Evolutionary conservation across 2,888 invertebrate species (phyloP).

Genomic region (Cerastis rubricosa): DNA sequence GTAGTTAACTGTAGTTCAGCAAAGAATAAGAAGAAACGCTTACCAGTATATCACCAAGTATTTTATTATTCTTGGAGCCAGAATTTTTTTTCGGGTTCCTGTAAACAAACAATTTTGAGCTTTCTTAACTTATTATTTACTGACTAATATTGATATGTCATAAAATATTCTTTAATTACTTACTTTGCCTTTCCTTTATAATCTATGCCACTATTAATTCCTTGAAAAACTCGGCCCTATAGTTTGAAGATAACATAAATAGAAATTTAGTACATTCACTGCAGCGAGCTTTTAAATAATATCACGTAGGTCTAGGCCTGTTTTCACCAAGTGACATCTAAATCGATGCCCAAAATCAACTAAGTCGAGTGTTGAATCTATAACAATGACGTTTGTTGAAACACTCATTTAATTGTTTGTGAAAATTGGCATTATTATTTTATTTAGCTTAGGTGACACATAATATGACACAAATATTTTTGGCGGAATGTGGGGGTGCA

Average conservation of each 20-base stretch:
- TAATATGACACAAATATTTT: no score
- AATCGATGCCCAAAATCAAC: neutral
- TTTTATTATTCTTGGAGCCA: no score
- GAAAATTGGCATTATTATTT: neutral
- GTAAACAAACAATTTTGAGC: neutral
- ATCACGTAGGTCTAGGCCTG: neutral
- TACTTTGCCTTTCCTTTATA: neutral
- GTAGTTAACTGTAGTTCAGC: neutral
- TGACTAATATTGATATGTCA: neutral
- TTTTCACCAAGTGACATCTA: neutral
- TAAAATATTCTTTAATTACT: neutral
- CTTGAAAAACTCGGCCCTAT: conserved; percentile 11
- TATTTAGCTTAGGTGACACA: neutral
- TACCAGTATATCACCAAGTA: neutral
- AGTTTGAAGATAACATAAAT: neutral
- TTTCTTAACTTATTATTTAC: no score
- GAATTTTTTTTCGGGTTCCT: neutral
- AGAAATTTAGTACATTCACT: neutral
- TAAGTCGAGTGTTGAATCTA: neutral
- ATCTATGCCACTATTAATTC: neutral
- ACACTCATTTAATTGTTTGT: neutral
- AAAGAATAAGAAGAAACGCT: neutral
- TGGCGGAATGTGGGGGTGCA: no score
- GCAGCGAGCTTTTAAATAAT: neutral
- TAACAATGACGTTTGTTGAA: neutral